These are phyloP conservation scores for Lycocerus yunnanus DNA, from an alignment of 2,888 invertebrate species.

Conservation along the genomic window DNA sequence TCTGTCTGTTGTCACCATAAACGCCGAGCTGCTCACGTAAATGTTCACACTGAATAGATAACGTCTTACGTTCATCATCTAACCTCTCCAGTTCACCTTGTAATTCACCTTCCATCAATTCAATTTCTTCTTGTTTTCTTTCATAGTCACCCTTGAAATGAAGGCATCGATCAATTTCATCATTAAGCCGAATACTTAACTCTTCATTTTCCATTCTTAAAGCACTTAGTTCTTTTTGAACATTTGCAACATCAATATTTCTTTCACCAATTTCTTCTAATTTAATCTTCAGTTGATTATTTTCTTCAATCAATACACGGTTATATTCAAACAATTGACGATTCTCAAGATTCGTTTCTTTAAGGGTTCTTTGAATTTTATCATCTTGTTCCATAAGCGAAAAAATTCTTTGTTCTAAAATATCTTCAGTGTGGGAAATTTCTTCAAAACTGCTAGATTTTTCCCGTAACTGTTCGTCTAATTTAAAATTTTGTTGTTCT, in stretches of 20 bases:
- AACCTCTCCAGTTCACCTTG: slow-evolving; percentile 53
- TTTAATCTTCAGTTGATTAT: slow-evolving; percentile 26
- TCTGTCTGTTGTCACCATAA: slow-evolving; percentile 34
- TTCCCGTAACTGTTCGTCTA: slow-evolving; percentile 64
- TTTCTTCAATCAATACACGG: slow-evolving; percentile 51
- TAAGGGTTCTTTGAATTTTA: slow-evolving; percentile 62
- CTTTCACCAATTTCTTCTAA: slow-evolving; percentile 20
- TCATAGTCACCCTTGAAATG: slow-evolving; percentile 54
- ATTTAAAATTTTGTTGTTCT: slow-evolving; percentile 64
- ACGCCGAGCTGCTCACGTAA: slow-evolving; percentile 54
- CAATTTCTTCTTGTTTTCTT: slow-evolving; percentile 55
- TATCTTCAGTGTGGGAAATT: slow-evolving; percentile 66
- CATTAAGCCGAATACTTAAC: slow-evolving; percentile 57
- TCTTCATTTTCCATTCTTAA: slow-evolving; percentile 58
- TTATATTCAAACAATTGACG: slow-evolving; percentile 61
- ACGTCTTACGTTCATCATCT: slow-evolving; percentile 47
- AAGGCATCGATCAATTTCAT: slow-evolving; percentile 59
- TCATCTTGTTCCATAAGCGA: slow-evolving; percentile 67
- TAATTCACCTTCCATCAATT: slow-evolving; percentile 59
- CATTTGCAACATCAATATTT: slow-evolving; percentile 37
- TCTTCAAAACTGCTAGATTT: slow-evolving; percentile 60
- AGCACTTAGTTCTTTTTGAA: slow-evolving; percentile 51
- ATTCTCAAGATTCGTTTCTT: slow-evolving; percentile 63
- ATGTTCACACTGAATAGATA: slow-evolving; percentile 50
- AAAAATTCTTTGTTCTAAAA: slow-evolving; percentile 65